These are phyloP conservation scores for Athrips mouffetella DNA, from an alignment of 2,888 invertebrate genomes.

Conservation along the genomic window DNA sequence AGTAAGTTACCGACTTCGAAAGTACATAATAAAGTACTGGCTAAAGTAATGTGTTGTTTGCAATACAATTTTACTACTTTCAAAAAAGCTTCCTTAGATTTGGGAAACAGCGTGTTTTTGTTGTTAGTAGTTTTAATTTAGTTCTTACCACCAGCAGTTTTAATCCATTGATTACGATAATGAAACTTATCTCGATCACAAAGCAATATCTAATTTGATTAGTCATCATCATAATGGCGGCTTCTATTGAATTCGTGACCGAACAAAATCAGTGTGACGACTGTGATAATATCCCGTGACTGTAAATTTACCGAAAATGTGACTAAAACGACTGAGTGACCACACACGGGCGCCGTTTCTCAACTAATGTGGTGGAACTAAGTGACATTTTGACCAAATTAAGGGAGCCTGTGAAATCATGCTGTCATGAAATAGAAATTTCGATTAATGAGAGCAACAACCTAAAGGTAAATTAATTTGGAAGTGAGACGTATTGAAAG, in stretches of 20 bases:
- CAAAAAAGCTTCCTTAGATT: too few relatives aligned
- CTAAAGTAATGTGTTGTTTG: not conserved
- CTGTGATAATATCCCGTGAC: slow-evolving; percentile 47
- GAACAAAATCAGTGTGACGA: slow-evolving; percentile 44
- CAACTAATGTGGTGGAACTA: slow-evolving; percentile 31
- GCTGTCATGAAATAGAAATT: slow-evolving; percentile 14
- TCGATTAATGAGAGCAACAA: slow-evolving; percentile 9
- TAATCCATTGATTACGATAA: too few relatives aligned
- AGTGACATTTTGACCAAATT: slow-evolving; percentile 26
- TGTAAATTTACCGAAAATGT: slow-evolving; percentile 16
- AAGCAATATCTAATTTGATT: slow-evolving; percentile 34
- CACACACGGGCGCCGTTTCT: slow-evolving; percentile 28
- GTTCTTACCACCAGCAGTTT: too few relatives aligned
- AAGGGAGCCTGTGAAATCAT: slow-evolving; percentile 14
- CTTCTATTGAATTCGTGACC: slow-evolving; percentile 55
- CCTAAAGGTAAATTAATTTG: not conserved
- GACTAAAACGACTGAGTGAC: slow-evolving; percentile 22
- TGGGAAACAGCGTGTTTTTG: too few relatives aligned
- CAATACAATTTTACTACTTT: not conserved
- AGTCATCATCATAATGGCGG: slow-evolving; percentile 35
- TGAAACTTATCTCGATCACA: not conserved
- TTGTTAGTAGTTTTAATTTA: too few relatives aligned
- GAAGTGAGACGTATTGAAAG: too few relatives aligned
- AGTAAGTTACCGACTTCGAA: too few relatives aligned
- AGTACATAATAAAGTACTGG: too few relatives aligned